Base-by-base conservation (phyloP, 2,888 invertebrate species). In the Eristalinus aeneus region DNA sequence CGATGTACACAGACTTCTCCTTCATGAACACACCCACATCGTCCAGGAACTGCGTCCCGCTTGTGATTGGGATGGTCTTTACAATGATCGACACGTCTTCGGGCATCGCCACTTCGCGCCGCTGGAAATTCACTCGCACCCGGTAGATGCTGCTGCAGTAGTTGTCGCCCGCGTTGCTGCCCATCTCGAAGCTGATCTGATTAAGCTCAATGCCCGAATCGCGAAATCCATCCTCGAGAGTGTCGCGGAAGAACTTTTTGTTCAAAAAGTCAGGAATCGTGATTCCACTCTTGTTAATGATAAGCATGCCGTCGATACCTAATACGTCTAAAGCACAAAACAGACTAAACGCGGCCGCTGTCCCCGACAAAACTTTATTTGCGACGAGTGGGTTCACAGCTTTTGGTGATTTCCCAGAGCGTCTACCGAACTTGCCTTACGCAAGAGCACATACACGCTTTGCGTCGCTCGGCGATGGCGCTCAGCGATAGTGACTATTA, bases 21-120 rank as follows among this genome's bases (percentile, higher is more conserved):
- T 93, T 93, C 31, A 91, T 89, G 77, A 93, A 93, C 12, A 93
- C 92, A 23, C 92, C 91, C 0, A 92, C 82, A 64, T 93, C 93
- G 89, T 89, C 93, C 71, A 93, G 90, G 39, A 91, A 91, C 27
- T 88, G 88, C 2, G 90, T 90, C 2, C 88, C 89, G 31, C 89
- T 85, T 0, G 88, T 84, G 5, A 90, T 89, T 1, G 91, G 91
- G 80, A 92, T 91, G 0, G 90, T 91, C 80, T 92, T 92, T 0
- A 92, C 89, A 76, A 92, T 92, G 6, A 92, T 54, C 8, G 90
- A 90, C 0, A 87, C 1, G 1, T 88, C 84, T 1, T 73, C 22
- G 2, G 53, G 8, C 0, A 10, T 31, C 0, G 63, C 20, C 2
- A 32, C 36, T 10, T 68, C 9, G 5, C 77, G 73, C 4, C 88